Evolutionary conservation across 2,113 vertebrate species (phyloP).

Genomic region (Atlantisia rogersi): DNA sequence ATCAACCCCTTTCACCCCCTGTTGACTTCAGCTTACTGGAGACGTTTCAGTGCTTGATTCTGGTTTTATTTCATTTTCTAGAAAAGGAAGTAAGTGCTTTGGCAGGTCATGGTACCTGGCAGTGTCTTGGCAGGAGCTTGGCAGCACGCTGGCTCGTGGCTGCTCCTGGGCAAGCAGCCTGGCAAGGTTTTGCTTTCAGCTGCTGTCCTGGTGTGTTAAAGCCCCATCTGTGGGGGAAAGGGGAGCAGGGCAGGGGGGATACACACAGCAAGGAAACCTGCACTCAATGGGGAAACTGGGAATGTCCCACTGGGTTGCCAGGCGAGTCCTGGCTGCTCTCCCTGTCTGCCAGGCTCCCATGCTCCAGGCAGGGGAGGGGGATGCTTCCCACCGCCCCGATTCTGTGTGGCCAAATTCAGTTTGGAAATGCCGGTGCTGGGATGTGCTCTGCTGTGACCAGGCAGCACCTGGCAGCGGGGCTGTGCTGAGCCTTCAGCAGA

Average conservation of each 20-base stretch:
- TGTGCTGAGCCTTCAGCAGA: neutral
- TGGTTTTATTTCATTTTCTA: slow-evolving; percentile 31
- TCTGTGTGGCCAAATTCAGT: neutral
- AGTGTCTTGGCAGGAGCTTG: neutral
- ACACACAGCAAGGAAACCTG: neutral
- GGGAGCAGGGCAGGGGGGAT: neutral
- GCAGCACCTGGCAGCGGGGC: neutral
- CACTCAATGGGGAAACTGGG: neutral
- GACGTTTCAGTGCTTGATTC: neutral
- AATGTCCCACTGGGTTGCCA: neutral
- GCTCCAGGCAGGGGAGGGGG: neutral
- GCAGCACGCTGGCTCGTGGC: too few species aligned
- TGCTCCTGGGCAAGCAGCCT: neutral
- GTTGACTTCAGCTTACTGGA: neutral
- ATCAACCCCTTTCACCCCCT: neutral
- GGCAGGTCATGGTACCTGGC: neutral
- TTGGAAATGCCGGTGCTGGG: fast-evolving
- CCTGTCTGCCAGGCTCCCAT: neutral
- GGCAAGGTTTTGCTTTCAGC: neutral
- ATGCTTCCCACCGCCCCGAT: neutral
- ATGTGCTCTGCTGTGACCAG: neutral
- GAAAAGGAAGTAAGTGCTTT: neutral
- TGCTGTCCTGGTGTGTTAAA: neutral
- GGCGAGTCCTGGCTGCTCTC: neutral
- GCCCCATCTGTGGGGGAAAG: neutral